Percentiles rank a stretch among this genome's conserved stretches.
These are phyloP conservation scores for Erpobdella octoculata DNA, from an alignment of 2,888 invertebrate species.

Conservation along the genomic window DNA sequence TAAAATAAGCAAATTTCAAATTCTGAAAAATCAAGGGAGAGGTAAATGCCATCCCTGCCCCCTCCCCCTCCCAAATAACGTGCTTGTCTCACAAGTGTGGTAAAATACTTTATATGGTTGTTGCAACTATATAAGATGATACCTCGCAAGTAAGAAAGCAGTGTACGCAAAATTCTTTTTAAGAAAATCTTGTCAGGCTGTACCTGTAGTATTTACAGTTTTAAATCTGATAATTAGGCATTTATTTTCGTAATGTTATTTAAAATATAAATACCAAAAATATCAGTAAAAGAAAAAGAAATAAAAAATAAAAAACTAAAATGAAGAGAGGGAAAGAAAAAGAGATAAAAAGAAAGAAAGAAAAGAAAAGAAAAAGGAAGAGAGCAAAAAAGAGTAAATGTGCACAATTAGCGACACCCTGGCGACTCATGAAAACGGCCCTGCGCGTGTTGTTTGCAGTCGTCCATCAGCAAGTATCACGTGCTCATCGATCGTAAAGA, in stretches of 20 bases:
- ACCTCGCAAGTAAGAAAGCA: too few species aligned
- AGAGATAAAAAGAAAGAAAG: background rate
- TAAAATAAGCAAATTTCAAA: too few species aligned
- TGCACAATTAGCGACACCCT: background rate
- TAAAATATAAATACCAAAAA: background rate
- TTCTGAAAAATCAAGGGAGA: too few species aligned
- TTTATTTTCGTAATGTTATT: background rate
- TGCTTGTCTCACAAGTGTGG: too few species aligned
- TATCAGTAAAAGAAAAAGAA: background rate
- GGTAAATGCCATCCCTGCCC: too few species aligned
- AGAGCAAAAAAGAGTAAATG: too few species aligned
- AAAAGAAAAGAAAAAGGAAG: background rate
- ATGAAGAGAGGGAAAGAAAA: background rate
- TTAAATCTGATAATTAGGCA: background rate
- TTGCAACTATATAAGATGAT: too few species aligned
- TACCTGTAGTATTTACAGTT: too few species aligned
- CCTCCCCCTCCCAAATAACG: too few species aligned
- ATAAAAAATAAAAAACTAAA: background rate
- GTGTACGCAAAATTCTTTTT: too few species aligned
- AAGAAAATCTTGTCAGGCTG: too few species aligned
- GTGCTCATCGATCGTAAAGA: conserved; percentile 1
- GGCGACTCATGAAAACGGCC: background rate
- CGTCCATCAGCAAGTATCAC: background rate
- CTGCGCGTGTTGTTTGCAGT: background rate
- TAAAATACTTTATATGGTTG: too few species aligned